Percentiles rank a stretch among this genome's conserved stretches.
These are phyloP conservation scores for Cheilosia grossa DNA, from an alignment of 2,888 invertebrate species.

Conservation along the genomic window DNA sequence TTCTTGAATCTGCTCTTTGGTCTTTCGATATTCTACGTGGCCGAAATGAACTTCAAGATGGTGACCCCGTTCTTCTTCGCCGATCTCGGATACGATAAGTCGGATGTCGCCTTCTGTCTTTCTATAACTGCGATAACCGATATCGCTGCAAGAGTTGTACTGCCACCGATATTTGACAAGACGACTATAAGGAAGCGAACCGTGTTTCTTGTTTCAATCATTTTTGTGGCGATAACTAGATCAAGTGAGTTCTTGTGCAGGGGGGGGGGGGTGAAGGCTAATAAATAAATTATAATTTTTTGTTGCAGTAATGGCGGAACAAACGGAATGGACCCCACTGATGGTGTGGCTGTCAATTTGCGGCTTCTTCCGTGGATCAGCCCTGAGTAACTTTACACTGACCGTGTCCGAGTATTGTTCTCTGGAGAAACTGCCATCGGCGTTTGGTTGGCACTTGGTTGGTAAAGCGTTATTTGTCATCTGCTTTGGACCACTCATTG, in stretches of 20 bases:
- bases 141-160: conserved; percentile 88
- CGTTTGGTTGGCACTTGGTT: conserved; percentile 91
- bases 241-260: conserved; percentile 86
- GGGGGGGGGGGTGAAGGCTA: not conserved
- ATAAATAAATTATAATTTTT: conserved; percentile 9
- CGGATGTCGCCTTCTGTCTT: conserved; percentile 89
- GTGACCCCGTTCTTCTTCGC: conserved; percentile 88
- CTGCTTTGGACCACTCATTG: conserved; percentile 88
- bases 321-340: conserved; percentile 88
- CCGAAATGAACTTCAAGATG: conserved; percentile 90
- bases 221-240: conserved; percentile 88
- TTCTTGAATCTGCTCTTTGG: conserved; percentile 90
- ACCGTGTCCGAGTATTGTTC: conserved; percentile 91
- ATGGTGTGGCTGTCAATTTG: conserved; percentile 89
- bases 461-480: conserved; percentile 90
- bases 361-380: conserved; percentile 91
- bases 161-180: conserved; percentile 90
- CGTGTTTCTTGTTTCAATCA: conserved; percentile 88
- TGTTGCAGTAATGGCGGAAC: conserved; percentile 88
- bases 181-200: conserved; percentile 88
- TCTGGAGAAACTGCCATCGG: conserved; percentile 89
- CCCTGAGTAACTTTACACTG: conserved; percentile 90
- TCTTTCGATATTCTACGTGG: conserved; percentile 89
- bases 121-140: conserved; percentile 90
- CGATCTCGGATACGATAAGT: conserved; percentile 86